Percentiles rank a stretch among this genome's conserved stretches.
phyloP scores from a whole-genome alignment of 2,113 vertebrate species.

The Petaurus breviceps region DNA sequence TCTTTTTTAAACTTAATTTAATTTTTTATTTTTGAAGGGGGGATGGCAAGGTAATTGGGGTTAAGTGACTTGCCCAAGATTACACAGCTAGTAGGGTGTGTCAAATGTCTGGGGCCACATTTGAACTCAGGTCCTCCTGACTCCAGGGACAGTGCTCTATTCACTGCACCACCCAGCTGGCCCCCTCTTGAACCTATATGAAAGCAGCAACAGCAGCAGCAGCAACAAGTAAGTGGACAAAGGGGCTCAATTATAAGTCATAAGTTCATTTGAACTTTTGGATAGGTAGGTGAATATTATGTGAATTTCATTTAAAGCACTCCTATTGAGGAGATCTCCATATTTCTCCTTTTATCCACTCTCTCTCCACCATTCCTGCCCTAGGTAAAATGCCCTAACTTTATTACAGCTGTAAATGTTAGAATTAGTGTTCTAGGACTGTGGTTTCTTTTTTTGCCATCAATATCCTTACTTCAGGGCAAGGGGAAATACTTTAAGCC shows the following conservation, averaged over 20 bases:
- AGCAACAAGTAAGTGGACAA: background rate
- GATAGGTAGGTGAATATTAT: background rate
- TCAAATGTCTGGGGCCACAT: too few relatives aligned
- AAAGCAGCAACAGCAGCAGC: background rate
- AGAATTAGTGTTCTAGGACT: background rate
- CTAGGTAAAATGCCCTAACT: background rate
- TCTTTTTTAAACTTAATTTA: too few relatives aligned
- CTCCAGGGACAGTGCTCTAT: too few relatives aligned
- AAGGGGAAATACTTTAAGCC: slow-evolving; percentile 44
- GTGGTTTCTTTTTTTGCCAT: background rate
- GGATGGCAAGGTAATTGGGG: too few relatives aligned
- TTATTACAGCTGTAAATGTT: background rate
- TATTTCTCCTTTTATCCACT: background rate
- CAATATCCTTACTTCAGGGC: background rate
- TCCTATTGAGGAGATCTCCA: background rate
- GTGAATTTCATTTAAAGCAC: background rate
- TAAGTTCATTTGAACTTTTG: background rate
- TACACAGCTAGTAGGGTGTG: too few relatives aligned
- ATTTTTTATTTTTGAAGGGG: too few relatives aligned
- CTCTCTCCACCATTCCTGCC: background rate
- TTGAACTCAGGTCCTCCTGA: too few relatives aligned
- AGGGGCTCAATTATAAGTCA: background rate
- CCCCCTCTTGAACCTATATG: background rate
- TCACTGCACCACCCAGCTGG: too few relatives aligned
- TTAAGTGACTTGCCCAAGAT: too few relatives aligned